These are phyloP conservation scores for Brachyopa scutellaris DNA, from an alignment of 2,888 invertebrate genomes.

Conservation along the genomic window DNA sequence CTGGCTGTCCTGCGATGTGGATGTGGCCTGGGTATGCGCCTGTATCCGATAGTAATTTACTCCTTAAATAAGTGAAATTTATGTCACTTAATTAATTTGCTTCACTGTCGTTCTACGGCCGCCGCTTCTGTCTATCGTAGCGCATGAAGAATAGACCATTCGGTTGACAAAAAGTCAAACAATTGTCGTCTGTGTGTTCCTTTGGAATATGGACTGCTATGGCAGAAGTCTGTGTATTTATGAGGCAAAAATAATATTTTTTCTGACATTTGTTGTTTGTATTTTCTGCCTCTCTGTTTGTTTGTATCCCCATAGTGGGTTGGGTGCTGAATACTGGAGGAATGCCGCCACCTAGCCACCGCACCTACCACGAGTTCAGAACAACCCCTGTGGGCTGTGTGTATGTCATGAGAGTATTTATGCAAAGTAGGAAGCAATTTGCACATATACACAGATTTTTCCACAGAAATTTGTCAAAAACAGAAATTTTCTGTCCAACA, in stretches of 20 bases:
- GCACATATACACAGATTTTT: constrained; percentile 11
- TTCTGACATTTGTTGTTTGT: constrained; percentile 10
- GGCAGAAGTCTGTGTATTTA: constrained; percentile 29
- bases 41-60: constrained; percentile 69
- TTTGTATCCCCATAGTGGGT: no score
- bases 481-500: constrained; percentile 32
- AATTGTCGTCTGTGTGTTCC: constrained; percentile 39
- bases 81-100: constrained; percentile 72
- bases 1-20: background rate
- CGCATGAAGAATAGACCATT: no score
- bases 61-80: constrained; percentile 72
- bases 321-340: no score
- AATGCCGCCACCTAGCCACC: no score
- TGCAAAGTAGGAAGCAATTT: constrained; percentile 51
- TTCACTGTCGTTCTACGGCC: constrained; percentile 18
- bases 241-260: constrained; percentile 31
- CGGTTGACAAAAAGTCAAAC: constrained; percentile 61
- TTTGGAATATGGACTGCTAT: background rate
- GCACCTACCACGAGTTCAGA: constrained; percentile 16
- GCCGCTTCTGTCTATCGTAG: background rate
- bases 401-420: background rate
- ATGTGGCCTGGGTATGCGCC: constrained; percentile 25
- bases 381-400: constrained; percentile 22
- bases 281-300: background rate
- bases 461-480: constrained; percentile 41